Evolutionary conservation across 1,140 invertebrate species (phyloP), one percentile per base, ranked within the genome.

Genomic region (Mylabris phalerata): DNA sequence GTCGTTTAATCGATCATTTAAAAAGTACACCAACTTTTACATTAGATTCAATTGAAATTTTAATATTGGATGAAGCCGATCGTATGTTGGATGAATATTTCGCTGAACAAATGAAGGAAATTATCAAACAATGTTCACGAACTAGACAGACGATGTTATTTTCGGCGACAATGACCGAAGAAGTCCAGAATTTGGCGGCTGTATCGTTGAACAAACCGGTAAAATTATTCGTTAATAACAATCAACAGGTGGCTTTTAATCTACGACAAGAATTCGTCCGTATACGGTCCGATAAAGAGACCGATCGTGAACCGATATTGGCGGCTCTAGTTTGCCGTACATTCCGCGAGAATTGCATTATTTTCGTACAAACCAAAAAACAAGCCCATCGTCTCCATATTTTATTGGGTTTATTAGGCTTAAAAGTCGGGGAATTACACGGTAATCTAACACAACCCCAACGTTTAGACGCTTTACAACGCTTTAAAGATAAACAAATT

Each of bases 11-110:
- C 49, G 97, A 99, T 79, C 95, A 98, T 78, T 79, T 98, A n/a
- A 85, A 90, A 69, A 97, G 98, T 77, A 92, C 95, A 1, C 93
- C 94, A 0, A 90, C 88, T 9, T 99, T 99, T 73, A 86, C 82
- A 19, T 77, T 99, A 24, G 83, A 90, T 64, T 88, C 82, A 44
- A 92, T 99, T 61, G 96, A 99, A 83, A 88, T 99, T 49, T 77
- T 98, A 9, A 91, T 98, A 56, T 73, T 98, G 7, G 95, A 98
- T 74, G 95, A 98, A 78, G 95, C 95, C 61, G 95, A 97, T 76
- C 68, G 94, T 66, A 98, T 99, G 93, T 77, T 99, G 65, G 96
- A 99, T 77, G 96, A 98, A 74, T 93, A 93, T 73, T 99, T 99
- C 10, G 52, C 92, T 0, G 93, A 98, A 64, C 96, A 99, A 75